Evolutionary conservation across 1,140 invertebrate species (phyloP).

Genomic region (Bombus haemorrhoidalis): DNA sequence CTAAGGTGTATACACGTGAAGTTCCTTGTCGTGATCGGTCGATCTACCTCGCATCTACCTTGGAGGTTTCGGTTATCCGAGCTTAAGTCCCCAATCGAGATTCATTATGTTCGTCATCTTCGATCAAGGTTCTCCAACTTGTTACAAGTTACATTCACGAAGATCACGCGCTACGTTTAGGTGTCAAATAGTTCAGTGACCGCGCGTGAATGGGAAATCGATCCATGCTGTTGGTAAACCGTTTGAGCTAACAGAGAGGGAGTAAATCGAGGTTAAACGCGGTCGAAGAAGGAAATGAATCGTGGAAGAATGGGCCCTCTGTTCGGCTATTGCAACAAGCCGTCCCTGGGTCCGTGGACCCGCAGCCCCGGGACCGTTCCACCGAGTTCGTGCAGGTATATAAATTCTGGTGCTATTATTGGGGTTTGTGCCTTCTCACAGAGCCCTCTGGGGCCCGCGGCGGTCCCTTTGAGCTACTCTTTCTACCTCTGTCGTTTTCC

Average conservation of each 20-base stretch:
- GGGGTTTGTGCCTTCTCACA: slow-evolving; percentile 80
- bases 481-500: slow-evolving; percentile 65
- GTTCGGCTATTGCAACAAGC: slow-evolving; percentile 47
- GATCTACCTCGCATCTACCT: neutral
- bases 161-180: neutral
- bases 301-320: slow-evolving; percentile 15
- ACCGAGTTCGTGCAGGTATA: slow-evolving; percentile 81
- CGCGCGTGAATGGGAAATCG: neutral
- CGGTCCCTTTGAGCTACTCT: slow-evolving; percentile 77
- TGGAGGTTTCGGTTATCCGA: neutral
- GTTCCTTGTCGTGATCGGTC: slow-evolving; percentile 41
- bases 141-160: no score
- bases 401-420: slow-evolving; percentile 83
- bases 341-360: slow-evolving; percentile 66
- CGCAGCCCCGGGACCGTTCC: slow-evolving; percentile 72
- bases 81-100: no score
- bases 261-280: slow-evolving; percentile 15
- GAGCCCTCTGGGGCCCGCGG: slow-evolving; percentile 71
- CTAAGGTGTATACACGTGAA: slow-evolving; percentile 35
- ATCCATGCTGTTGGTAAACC: neutral
- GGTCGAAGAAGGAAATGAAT: slow-evolving; percentile 7
- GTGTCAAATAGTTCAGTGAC: slow-evolving; percentile 4
- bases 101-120: neutral
- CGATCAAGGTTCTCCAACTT: neutral
- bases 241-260: neutral